Base-by-base conservation (phyloP, 30 jellyfish, hydroid and myxozoan species). In the Turritopsis dohrnii region DNA sequence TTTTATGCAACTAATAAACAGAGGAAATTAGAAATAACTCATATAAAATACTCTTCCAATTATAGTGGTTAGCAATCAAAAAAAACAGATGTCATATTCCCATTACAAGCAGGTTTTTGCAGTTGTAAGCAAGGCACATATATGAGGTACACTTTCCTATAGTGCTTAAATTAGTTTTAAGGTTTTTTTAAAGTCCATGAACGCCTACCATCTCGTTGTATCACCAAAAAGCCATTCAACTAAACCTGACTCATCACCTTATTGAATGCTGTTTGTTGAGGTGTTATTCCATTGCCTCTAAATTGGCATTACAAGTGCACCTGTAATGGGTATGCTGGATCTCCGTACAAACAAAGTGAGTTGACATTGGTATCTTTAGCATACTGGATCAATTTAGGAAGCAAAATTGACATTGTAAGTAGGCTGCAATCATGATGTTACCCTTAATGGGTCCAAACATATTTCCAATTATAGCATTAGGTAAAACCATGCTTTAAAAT, bases 131-230 rank as follows among this genome's bases (percentile, higher is more conserved):
- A 80, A 53, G 18, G 87, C 87, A 65, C 88, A 81, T n/a, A n/a
- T n/a, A 65, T 83, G 65, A 53, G 85, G 88, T 83, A 83, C 87
- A 83, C 52, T 73, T 83, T 25, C 89, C 81, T 25, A 69, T 79
- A 21, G 88, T 30, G 21, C 53, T 53, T 72, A 83, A 83, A 29
- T 71, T 71, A 19, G 71, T 69, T 72, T 83, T 71, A 23, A 83
- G 20, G 69, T 72, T 79, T 52, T 79, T 69, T 83, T n/a, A n/a
- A n/a, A n/a, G n/a, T n/a, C 28, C 28, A 83, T 29, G 69, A 72
- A 83, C 54, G 89, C 89, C 79, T 20, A 7, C 85, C 69, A 83
- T 29, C 72, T 71, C n/a, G 75, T 24, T 17, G 71, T 82, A 26
- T 71, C 88, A 18, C 89, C 89, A 71, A 82, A 82, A 69, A 71